Evolutionary conservation across 2,797 vertebrate genomes (phyloP), one percentile per base, ranked within the genome.

Genomic region (Phoeniculus purpureus): DNA sequence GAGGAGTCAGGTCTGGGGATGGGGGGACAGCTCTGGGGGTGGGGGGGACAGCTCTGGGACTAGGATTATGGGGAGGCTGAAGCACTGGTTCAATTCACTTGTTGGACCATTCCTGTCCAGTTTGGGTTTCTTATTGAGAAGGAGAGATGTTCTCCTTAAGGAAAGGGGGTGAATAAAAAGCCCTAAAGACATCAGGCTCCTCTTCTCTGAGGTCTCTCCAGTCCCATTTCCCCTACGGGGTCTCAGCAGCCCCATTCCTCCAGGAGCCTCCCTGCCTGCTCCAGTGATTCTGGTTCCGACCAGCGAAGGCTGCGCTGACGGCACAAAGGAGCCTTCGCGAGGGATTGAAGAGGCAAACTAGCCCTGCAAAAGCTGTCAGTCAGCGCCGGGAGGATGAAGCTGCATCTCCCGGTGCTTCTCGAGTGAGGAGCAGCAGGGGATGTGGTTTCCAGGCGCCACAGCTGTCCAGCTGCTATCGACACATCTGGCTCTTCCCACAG

Each of bases 401-500:
- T 66, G 47, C 56, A 56, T 58, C 79, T 87, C 75, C 78, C 73
- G 64, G 11, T 43, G 27, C 68, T 90, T 67, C 87, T 78, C 59
- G 45, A 78, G 60, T 20, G 27, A 54, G 81, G 43, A 71, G 64
- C 71, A 78, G 75, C 48, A 72, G 72, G 50, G 56, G 31, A 10
- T 2, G 2, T 43, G 10, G 26, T 78, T 72, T 80, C 15, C 3
- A 59, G 75, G 59, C 60, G 9, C 4, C 2, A 29, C 47, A 29
- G 11, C 60, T 71, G 52, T 25, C 40, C 51, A 81, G 40, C 29
- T 54, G 9, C 55, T 58, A 48, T 10, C 43, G 29, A 82, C 79
- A 25, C 55, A 25, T 13, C 61, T 0, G 0, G 58, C 84, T 37
- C 37, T 1, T 62, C 40, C 29, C 7, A 0, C 12, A 40, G 64